Evolutionary conservation across 1,140 invertebrate species (phyloP), one percentile per base, ranked within the genome.

Genomic region (Lordiphosa clarofinis): DNA sequence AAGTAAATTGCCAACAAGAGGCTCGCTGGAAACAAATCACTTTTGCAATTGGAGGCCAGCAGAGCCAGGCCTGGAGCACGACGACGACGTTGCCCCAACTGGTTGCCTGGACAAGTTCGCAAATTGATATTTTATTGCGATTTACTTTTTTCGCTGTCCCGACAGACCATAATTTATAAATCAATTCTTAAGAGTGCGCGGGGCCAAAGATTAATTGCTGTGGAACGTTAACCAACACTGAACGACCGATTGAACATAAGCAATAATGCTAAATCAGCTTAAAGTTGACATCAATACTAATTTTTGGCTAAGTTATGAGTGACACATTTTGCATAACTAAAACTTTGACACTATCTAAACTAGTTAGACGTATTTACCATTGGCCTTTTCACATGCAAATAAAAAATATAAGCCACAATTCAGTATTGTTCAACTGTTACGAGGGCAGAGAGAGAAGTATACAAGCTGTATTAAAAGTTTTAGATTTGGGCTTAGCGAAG

Each of bases 351-450:
- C 19, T 33, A 48, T 15, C 4, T 47, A 9, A 9, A 33, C 44
- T 47, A 35, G 15, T 12, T 42, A 11, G 9, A 24, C 8, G 24
- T 31, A 31, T 35, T 19, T 7, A 40, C 4, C 11, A 60, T 54
- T 54, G 21, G 35, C 59, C 72, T 75, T 73, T 73, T 73, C 71
- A 74, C 71, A 73, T 73, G 71, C 71, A 69, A 73, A 73, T 73
- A 74, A 74, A 68, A 19, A 74, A 68, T 21, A 15, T 37, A 37
- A 49, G 19, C 10, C 40, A 69, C 65, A 69, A 69, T 67, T 68
- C 42, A 55, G 46, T 52, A 60, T 68, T 43, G 56, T 67, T 68
- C 59, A 59, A 55, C 55, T 67, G 67, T 67, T 68, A 36, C 21
- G 44, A 67, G 44, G 47, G 63, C 6, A 8, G 6, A 7, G 28